Evolutionary conservation across 2,888 invertebrate species (phyloP).

Genomic region (Lepas anatifera): DNA sequence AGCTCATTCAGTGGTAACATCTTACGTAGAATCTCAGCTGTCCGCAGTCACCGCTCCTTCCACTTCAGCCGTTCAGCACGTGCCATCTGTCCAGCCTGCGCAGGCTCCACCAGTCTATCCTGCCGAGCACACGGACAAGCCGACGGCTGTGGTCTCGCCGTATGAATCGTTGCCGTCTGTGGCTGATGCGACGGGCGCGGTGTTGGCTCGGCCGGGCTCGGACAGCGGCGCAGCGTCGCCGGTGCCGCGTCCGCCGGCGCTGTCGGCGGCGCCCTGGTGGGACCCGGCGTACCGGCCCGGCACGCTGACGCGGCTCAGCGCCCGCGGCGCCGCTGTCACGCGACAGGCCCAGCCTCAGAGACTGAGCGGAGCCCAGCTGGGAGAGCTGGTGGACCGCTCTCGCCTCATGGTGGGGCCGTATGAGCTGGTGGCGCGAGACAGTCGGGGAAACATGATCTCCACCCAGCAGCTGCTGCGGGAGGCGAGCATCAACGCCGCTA

Average conservation of each 20-base stretch:
- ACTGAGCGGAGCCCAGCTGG: background rate
- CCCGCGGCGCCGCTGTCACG: background rate
- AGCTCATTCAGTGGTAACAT: no score
- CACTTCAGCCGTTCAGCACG: no score
- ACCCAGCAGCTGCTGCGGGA: background rate
- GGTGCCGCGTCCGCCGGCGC: background rate
- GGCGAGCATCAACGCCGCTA: no score
- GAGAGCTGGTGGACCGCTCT: background rate
- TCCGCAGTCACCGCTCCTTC: no score
- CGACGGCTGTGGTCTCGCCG: background rate
- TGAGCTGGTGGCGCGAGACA: background rate
- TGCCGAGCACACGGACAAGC: no score
- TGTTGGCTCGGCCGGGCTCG: background rate
- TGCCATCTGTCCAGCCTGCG: no score
- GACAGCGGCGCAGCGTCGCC: background rate
- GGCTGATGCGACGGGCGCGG: no score
- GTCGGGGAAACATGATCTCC: background rate
- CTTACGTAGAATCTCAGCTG: no score
- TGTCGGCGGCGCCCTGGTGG: background rate
- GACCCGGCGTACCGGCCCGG: background rate
- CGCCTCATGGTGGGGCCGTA: background rate
- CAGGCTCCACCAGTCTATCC: no score
- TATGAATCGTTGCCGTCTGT: background rate
- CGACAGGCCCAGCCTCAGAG: background rate
- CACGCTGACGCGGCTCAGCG: conserved; percentile 25